Evolutionary conservation across 2,797 vertebrate genomes (phyloP).

Genomic region (Spinibarbus caldwelli): DNA sequence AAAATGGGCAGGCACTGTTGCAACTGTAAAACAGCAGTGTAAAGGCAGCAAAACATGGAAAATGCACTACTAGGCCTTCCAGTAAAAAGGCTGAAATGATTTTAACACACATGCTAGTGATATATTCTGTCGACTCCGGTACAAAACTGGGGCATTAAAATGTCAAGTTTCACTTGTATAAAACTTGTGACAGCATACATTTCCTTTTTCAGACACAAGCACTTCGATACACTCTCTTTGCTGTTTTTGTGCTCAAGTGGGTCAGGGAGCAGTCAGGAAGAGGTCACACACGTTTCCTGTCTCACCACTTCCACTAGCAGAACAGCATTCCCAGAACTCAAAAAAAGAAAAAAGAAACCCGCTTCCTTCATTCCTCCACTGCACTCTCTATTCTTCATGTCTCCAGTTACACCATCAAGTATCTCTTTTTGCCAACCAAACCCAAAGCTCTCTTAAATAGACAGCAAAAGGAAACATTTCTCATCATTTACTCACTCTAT

Average conservation of each 20-base stretch:
- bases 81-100: background rate
- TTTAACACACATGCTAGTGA: background rate
- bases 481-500: too few species aligned
- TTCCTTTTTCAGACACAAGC: slow-evolving; percentile 35
- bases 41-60: too few species aligned
- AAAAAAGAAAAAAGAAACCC: too few species aligned
- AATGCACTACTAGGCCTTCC: background rate
- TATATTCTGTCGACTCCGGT: background rate
- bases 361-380: background rate
- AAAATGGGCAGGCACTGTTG: background rate
- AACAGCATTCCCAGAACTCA: slow-evolving; percentile 33
- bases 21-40: background rate
- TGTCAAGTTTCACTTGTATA: background rate
- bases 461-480: too few species aligned
- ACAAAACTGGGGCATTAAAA: background rate
- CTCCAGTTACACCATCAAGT: background rate
- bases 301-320: slow-evolving; percentile 43
- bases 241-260: slow-evolving; percentile 5
- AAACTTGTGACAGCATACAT: background rate
- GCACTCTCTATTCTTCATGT: background rate
- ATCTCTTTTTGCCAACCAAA: too few species aligned
- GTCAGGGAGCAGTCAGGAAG: slow-evolving; percentile 37
- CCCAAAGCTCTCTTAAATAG: too few species aligned
- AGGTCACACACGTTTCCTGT: slow-evolving; percentile 55
- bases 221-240: background rate